Evolutionary conservation across 2,797 vertebrate species (phyloP).

Genomic region (Calcarius lapponicus): DNA sequence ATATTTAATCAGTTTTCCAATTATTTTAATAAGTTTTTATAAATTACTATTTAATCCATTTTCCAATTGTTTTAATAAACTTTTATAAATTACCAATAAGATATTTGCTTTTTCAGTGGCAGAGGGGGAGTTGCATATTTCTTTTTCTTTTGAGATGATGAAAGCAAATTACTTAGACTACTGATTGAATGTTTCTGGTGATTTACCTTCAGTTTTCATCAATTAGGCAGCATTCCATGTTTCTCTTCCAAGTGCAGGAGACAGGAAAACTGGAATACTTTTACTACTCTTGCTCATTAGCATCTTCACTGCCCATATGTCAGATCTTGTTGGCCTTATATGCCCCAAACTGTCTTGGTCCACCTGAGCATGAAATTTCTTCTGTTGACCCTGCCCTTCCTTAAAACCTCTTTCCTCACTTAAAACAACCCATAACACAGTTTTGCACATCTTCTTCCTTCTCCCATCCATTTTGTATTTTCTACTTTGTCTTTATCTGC

Average conservation of each 20-base stretch:
- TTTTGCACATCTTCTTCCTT: background rate
- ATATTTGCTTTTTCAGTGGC: background rate
- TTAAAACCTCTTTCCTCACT: background rate
- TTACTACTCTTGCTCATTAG: background rate
- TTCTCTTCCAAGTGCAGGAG: background rate
- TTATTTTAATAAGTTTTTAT: background rate
- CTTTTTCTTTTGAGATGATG: background rate
- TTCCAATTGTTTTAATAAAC: background rate
- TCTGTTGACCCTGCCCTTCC: background rate
- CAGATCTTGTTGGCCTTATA: background rate
- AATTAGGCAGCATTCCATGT: background rate
- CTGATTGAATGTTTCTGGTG: background rate
- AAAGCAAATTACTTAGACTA: background rate
- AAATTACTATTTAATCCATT: background rate
- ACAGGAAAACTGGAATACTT: background rate
- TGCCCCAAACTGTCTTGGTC: background rate
- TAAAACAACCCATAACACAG: background rate
- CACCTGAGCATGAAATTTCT: background rate
- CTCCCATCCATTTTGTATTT: background rate
- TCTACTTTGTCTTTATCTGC: background rate
- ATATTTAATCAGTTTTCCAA: background rate
- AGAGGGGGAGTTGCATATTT: background rate
- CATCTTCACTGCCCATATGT: background rate
- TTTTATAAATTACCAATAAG: background rate
- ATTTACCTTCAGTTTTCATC: background rate